Percentiles rank a stretch among this genome's conserved stretches.
Evolutionary conservation across 2,888 invertebrate species (phyloP).

Genomic region (Hololepta plana): DNA sequence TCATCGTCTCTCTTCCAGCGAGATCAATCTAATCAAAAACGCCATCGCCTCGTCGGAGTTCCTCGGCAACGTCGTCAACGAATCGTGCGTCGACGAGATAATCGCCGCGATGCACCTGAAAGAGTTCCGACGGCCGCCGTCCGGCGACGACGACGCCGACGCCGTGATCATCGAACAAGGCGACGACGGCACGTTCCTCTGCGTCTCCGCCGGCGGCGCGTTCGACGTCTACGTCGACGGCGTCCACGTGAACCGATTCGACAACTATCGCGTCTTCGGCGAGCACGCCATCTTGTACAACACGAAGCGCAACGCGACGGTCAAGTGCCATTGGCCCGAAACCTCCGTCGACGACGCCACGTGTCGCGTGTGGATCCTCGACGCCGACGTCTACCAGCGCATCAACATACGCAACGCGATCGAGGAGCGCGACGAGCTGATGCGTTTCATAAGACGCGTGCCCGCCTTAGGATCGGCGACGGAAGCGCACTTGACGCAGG

Average conservation of each 20-base stretch:
- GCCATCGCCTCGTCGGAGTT: slow-evolving; percentile 23
- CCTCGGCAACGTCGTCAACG: slow-evolving; percentile 17
- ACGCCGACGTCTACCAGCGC: slow-evolving; percentile 70
- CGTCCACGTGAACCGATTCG: slow-evolving; percentile 58
- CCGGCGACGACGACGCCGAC: slow-evolving; percentile 13
- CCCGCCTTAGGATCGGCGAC: slow-evolving; percentile 58
- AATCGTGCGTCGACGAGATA: slow-evolving; percentile 18
- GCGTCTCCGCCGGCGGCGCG: slow-evolving; percentile 69
- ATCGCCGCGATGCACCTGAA: slow-evolving; percentile 23
- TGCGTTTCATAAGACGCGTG: slow-evolving; percentile 68
- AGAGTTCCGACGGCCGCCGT: too few relatives aligned
- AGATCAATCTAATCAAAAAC: slow-evolving; percentile 17
- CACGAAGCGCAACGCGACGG: slow-evolving; percentile 76
- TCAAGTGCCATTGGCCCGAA: too few relatives aligned
- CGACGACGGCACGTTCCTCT: slow-evolving; percentile 54
- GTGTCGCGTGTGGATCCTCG: slow-evolving; percentile 70
- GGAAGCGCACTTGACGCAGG: slow-evolving; percentile 52
- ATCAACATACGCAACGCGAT: slow-evolving; percentile 78
- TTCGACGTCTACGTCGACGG: slow-evolving; percentile 73
- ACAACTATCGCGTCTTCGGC: slow-evolving; percentile 70
- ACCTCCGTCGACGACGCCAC: too few relatives aligned
- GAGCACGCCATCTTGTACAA: slow-evolving; percentile 90
- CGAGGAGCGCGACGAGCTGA: slow-evolving; percentile 67
- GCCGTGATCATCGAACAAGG: slow-evolving; percentile 23
- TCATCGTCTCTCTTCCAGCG: too few relatives aligned